Evolutionary conservation across 2,888 invertebrate species (phyloP).

Genomic region (Drosophila hamatofila): DNA sequence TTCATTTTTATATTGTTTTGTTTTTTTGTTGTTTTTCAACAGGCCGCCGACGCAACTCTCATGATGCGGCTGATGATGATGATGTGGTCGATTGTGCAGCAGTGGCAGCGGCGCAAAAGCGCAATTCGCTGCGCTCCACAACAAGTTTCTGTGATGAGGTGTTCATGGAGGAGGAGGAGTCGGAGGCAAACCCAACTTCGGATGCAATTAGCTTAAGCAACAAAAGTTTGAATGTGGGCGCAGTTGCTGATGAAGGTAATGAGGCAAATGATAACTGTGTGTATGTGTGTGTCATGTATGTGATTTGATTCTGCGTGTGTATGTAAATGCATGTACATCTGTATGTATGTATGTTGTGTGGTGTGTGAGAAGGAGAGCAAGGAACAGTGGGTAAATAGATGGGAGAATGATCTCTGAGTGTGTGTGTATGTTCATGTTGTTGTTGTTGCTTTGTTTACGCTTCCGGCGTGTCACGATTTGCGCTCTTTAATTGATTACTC

Average conservation of each 20-base stretch:
- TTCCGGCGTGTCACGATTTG: constrained; percentile 35
- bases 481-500: constrained; percentile 22
- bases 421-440: constrained; percentile 1
- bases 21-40: constrained; percentile 27
- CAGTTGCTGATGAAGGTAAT: constrained; percentile 66
- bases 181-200: constrained; percentile 27
- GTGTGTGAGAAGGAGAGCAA: not conserved
- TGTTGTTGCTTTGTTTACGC: constrained; percentile 11
- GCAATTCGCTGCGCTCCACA: constrained; percentile 81
- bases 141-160: constrained; percentile 83
- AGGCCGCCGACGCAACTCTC: constrained; percentile 73
- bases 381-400: not conserved
- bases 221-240: constrained; percentile 58
- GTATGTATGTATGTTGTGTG: too few relatives aligned
- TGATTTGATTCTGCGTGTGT: not conserved
- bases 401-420: not conserved
- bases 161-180: constrained; percentile 68
- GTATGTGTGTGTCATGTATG: constrained; percentile 2
- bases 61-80: constrained; percentile 57
- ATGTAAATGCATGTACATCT: not conserved
- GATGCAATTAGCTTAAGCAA: constrained; percentile 66
- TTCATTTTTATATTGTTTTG: not conserved
- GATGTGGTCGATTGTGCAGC: constrained; percentile 50
- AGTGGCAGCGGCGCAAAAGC: constrained; percentile 63
- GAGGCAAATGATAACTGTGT: constrained; percentile 15